Percentiles rank a stretch among this genome's conserved stretches.
Conservation (phyloP, 2,113 vertebrate species). For the Albula glossodonta region DNA sequence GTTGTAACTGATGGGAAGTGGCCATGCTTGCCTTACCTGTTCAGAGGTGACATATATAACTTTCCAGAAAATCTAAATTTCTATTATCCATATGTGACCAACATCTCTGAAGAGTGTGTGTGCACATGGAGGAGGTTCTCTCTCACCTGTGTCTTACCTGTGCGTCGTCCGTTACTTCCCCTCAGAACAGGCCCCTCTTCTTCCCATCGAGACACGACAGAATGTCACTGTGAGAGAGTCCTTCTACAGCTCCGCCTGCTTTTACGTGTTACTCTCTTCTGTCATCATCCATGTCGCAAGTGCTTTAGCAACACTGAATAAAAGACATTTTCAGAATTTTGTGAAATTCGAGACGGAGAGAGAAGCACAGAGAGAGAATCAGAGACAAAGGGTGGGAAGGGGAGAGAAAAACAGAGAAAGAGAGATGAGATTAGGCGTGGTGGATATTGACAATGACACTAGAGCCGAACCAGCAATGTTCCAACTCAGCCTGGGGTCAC, state of each 20-base stretch:
- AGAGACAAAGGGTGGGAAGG: neutral
- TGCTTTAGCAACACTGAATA: neutral
- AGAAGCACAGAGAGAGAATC: neutral
- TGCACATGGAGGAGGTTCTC: no score
- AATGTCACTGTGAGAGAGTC: neutral
- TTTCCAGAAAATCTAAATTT: no score
- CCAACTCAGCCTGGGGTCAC: neutral
- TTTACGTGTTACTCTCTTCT: neutral
- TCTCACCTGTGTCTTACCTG: neutral
- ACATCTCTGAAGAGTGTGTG: no score
- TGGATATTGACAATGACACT: neutral
- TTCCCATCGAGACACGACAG: neutral
- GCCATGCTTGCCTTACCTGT: no score
- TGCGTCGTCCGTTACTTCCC: neutral
- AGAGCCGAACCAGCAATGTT: neutral
- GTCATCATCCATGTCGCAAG: neutral
- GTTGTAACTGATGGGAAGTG: no score
- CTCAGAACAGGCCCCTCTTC: neutral
- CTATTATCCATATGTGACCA: no score
- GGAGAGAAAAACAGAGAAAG: neutral
- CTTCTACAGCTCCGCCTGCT: neutral
- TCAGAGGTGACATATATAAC: no score
- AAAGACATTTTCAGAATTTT: neutral
- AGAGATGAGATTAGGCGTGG: neutral
- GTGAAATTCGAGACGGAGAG: conserved; percentile 5